Percentiles rank a stretch among this genome's conserved stretches.
Conservation (phyloP, 2,888 invertebrate species). For the Lamellibrachia columna region DNA sequence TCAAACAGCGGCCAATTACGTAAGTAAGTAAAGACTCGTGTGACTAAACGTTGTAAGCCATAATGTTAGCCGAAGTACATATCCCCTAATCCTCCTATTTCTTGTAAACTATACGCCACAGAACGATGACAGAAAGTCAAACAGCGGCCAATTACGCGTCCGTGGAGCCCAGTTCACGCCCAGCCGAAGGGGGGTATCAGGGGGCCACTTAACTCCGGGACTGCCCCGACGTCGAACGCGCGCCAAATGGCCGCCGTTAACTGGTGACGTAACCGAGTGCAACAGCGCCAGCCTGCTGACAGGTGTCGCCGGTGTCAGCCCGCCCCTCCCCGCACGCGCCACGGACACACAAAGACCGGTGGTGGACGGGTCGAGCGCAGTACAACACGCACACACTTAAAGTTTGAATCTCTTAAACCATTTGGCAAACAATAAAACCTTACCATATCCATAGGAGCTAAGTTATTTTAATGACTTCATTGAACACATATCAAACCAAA, state of each 20-base stretch:
- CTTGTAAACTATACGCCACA: background rate
- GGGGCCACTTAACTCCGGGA: conserved; percentile 12
- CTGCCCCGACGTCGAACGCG: background rate
- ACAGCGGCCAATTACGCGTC: background rate
- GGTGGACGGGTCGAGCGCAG: background rate
- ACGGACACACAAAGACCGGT: background rate
- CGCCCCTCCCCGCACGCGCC: background rate
- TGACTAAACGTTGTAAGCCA: background rate
- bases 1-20: background rate
- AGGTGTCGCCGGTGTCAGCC: conserved; percentile 5
- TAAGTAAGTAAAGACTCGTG: background rate
- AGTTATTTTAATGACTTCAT: too few species aligned
- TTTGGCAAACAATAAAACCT: too few species aligned
- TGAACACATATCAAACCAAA: too few species aligned
- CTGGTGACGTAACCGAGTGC: conserved; percentile 8
- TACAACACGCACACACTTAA: background rate
- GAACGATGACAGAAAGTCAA: background rate
- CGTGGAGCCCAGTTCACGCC: background rate
- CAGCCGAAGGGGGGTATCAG: background rate
- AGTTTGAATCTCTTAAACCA: background rate
- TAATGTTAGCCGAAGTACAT: background rate
- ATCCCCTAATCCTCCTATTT: background rate
- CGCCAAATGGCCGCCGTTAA: background rate
- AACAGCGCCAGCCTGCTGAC: conserved; percentile 10
- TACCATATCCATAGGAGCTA: too few species aligned